These are phyloP conservation scores for Melanotaenia boesemani DNA, from an alignment of 2,797 vertebrate genomes.

Conservation along the genomic window DNA sequence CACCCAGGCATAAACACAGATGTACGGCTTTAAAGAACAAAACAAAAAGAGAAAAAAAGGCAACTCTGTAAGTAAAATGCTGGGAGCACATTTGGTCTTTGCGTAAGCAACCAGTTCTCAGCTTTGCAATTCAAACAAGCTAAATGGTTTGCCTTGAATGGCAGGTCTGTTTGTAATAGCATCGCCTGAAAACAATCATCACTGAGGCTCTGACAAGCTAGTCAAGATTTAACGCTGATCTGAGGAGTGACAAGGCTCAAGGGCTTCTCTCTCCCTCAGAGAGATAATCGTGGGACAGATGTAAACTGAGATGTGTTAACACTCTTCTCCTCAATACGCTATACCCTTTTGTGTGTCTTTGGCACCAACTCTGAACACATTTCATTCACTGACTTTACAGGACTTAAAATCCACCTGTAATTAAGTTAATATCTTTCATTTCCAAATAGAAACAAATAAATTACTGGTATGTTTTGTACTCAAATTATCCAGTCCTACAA, in stretches of 20 bases:
- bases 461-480: not conserved
- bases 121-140: conserved; percentile 34
- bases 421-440: not conserved
- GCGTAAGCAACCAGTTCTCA: conserved; percentile 18
- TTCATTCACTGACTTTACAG: not conserved
- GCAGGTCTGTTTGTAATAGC: conserved; percentile 27
- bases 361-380: not conserved
- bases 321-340: conserved; percentile 27
- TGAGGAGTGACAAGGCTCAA: conserved; percentile 23
- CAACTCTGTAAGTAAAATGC: not conserved
- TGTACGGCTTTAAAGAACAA: not conserved
- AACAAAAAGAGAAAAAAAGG: no score
- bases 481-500: not conserved
- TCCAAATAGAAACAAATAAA: not conserved
- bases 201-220: conserved; percentile 11
- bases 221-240: conserved; percentile 33
- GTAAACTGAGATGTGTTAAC: conserved; percentile 41
- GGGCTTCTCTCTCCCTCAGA: conserved; percentile 23
- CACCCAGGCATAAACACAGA: not conserved
- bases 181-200: conserved; percentile 63
- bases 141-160: conserved; percentile 39
- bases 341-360: not conserved
- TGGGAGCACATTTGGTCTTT: conserved; percentile 21
- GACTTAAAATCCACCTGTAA: not conserved
- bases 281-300: conserved; percentile 15